A percentile compares a stretch with the other conserved stretches of the same genome.
These are phyloP conservation scores for Pygoscelis adeliae DNA, from an alignment of 2,113 vertebrate species.

Conservation along the genomic window DNA sequence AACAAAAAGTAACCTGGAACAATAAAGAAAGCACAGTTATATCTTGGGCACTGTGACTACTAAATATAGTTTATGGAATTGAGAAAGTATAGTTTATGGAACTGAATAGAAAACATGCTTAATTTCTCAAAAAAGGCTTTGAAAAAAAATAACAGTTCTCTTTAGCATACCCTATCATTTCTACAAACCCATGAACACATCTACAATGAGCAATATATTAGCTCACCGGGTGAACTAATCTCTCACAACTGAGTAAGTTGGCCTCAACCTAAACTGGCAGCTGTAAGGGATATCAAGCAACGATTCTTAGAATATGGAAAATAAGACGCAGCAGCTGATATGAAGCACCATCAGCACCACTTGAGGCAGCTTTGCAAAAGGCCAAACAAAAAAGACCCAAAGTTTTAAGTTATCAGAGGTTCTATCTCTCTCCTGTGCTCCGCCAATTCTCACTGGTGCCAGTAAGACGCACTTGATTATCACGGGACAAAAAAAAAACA, in stretches of 20 bases:
- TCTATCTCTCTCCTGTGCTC: background rate
- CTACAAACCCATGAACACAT: background rate
- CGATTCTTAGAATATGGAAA: background rate
- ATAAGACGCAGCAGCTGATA: background rate
- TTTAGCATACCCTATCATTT: background rate
- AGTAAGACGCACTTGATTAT: background rate
- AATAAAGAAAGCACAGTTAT: background rate
- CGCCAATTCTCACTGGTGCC: background rate
- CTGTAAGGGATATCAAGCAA: background rate
- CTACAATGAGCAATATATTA: background rate
- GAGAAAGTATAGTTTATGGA: background rate
- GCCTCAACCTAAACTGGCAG: background rate
- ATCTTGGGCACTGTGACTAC: background rate
- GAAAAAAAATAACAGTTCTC: background rate
- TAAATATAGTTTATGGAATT: too few relatives aligned
- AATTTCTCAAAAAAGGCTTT: background rate
- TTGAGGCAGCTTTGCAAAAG: background rate
- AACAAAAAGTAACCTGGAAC: background rate
- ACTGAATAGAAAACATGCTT: background rate
- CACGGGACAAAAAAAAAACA: background rate
- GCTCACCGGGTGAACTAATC: background rate
- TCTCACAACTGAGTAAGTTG: background rate
- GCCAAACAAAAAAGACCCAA: accelerated
- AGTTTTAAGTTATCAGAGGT: background rate
- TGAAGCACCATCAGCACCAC: background rate